A percentile compares a stretch with the other conserved stretches of the same genome.
Evolutionary conservation across 2,888 invertebrate genomes (phyloP).

Genomic region (Nebria salina): DNA sequence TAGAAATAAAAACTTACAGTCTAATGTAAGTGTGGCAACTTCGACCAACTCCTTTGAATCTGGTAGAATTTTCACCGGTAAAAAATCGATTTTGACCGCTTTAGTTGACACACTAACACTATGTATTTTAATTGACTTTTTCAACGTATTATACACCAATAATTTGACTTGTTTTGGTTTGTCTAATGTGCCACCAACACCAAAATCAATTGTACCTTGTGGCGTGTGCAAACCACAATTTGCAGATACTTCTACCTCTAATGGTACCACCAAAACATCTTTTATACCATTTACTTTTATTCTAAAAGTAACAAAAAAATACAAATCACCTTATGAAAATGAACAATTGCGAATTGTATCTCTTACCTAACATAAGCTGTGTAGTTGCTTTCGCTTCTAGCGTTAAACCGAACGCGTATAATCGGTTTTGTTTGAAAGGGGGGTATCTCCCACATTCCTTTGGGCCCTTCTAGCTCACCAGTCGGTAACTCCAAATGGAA

Average conservation of each 20-base stretch:
- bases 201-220: conserved; percentile 83
- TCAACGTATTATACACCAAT: conserved; percentile 73
- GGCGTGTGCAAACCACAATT: conserved; percentile 80
- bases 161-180: conserved; percentile 69
- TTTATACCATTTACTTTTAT: conserved; percentile 76
- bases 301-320: conserved; percentile 55
- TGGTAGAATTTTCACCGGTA: conserved; percentile 73
- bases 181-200: conserved; percentile 78
- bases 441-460: conserved; percentile 89
- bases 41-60: conserved; percentile 69
- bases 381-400: conserved; percentile 80
- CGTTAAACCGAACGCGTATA: conserved; percentile 85
- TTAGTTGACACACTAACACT: conserved; percentile 70
- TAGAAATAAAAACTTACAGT: conserved; percentile 68
- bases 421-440: conserved; percentile 89
- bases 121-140: conserved; percentile 73
- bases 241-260: conserved; percentile 82
- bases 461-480: conserved; percentile 80
- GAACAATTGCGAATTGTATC: neutral
- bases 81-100: conserved; percentile 74
- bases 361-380: conserved; percentile 81
- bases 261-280: conserved; percentile 79
- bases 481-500: conserved; percentile 88
- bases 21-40: conserved; percentile 75
- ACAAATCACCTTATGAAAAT: neutral